phyloP scores from a whole-genome alignment of 2,888 invertebrate genomes.

The Xestia xanthographa region DNA sequence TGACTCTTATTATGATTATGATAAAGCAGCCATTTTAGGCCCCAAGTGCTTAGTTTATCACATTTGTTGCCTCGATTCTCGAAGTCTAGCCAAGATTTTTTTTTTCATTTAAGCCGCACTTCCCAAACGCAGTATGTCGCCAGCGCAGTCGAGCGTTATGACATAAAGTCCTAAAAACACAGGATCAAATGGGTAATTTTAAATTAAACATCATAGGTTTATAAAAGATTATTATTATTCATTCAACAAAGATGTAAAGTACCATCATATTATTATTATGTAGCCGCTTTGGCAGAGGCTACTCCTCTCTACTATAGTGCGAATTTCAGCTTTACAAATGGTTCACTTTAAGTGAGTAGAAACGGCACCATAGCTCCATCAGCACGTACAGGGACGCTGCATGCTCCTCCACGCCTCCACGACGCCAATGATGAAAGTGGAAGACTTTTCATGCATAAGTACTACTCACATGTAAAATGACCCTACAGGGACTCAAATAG shows the following conservation, averaged over 20 bases:
- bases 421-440: neutral
- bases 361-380: neutral
- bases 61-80: neutral
- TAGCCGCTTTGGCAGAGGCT: slow-evolving; percentile 12
- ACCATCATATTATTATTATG: neutral
- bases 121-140: slow-evolving; percentile 48
- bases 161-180: slow-evolving; percentile 15
- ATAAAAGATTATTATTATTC: slow-evolving; percentile 15
- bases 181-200: slow-evolving; percentile 19
- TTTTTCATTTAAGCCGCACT: slow-evolving; percentile 1
- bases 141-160: slow-evolving; percentile 11
- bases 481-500: neutral
- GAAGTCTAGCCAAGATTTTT: neutral
- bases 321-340: neutral
- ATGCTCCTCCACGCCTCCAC: slow-evolving; percentile 4
- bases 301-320: slow-evolving; percentile 5
- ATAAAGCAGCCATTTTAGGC: too few species aligned
- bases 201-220: slow-evolving; percentile 25
- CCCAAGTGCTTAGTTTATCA: neutral
- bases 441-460: slow-evolving; percentile 30
- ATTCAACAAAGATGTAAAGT: neutral
- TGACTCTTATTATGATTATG: too few species aligned
- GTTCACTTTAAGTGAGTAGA: slow-evolving; percentile 3
- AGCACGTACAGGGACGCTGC: slow-evolving; percentile 9
- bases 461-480: slow-evolving; percentile 15